A percentile compares a stretch with the other conserved stretches of the same genome.
Conservation (phyloP, 2,113 vertebrate species). For the Chiloscyllium plagiosum region DNA sequence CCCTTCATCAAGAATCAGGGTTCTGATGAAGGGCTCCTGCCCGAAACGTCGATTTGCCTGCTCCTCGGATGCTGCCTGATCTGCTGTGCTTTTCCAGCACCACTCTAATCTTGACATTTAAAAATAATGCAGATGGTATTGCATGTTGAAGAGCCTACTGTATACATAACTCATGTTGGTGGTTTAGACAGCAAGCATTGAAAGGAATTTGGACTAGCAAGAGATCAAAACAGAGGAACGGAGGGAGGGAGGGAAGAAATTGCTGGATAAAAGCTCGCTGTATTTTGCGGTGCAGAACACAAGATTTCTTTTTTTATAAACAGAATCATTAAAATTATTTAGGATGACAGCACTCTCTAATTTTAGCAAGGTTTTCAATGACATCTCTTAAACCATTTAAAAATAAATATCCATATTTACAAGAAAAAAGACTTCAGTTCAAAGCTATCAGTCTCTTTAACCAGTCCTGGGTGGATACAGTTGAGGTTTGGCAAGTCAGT, state of each 20-base stretch:
- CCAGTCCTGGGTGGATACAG: background rate
- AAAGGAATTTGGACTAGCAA: background rate
- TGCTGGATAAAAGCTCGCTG: background rate
- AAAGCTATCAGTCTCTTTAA: background rate
- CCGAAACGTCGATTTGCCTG: no score
- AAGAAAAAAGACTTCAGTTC: background rate
- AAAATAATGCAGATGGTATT: background rate
- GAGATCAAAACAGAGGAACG: background rate
- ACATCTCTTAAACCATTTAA: background rate
- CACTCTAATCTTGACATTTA: no score
- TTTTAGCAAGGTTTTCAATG: background rate
- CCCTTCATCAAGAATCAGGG: no score
- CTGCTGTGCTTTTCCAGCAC: no score
- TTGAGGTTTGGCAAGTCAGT: conserved; percentile 17
- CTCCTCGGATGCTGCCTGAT: no score
- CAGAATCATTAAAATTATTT: background rate
- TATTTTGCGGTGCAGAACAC: background rate
- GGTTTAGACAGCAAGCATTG: background rate
- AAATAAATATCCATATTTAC: background rate
- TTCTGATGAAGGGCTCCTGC: no score
- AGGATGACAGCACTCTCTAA: background rate
- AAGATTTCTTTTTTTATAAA: background rate
- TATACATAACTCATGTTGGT: background rate
- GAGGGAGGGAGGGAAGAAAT: background rate
- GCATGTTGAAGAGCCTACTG: background rate